Evolutionary conservation across 1,140 invertebrate species (phyloP).

Genomic region (Oedothorax gibbosus): DNA sequence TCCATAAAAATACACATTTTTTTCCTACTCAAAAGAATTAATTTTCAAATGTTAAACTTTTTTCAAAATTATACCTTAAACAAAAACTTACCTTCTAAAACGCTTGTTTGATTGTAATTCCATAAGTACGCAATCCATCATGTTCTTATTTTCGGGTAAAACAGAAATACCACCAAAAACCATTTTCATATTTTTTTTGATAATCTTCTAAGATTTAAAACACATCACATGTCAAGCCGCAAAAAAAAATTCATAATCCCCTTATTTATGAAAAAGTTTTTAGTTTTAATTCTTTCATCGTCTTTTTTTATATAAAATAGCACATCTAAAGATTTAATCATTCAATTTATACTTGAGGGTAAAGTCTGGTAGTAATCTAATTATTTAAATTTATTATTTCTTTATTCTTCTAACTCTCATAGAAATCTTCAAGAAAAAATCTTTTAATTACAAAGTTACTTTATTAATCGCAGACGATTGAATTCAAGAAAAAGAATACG

Average conservation of each 20-base stretch:
- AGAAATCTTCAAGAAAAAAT: not conserved
- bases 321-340: too few relatives aligned
- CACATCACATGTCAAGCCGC: too few relatives aligned
- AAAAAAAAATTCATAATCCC: too few relatives aligned
- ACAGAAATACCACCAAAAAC: slow-evolving; percentile 48
- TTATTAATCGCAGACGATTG: slow-evolving; percentile 1
- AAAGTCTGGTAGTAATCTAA: too few relatives aligned
- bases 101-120: slow-evolving; percentile 44
- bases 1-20: too few relatives aligned
- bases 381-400: too few relatives aligned
- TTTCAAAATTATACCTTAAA: not conserved
- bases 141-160: slow-evolving; percentile 50
- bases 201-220: too few relatives aligned
- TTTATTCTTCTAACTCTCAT: too few relatives aligned
- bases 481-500: not conserved
- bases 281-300: too few relatives aligned
- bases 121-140: slow-evolving; percentile 53
- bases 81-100: slow-evolving; percentile 37
- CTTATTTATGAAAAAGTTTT: too few relatives aligned
- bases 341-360: too few relatives aligned
- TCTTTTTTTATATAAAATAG: too few relatives aligned
- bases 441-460: slow-evolving; percentile 55
- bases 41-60: not conserved
- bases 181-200: slow-evolving; percentile 28
- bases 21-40: not conserved